These are phyloP conservation scores for Spodoptera frugiperda DNA, from an alignment of 1,140 invertebrate species.

Conservation along the genomic window DNA sequence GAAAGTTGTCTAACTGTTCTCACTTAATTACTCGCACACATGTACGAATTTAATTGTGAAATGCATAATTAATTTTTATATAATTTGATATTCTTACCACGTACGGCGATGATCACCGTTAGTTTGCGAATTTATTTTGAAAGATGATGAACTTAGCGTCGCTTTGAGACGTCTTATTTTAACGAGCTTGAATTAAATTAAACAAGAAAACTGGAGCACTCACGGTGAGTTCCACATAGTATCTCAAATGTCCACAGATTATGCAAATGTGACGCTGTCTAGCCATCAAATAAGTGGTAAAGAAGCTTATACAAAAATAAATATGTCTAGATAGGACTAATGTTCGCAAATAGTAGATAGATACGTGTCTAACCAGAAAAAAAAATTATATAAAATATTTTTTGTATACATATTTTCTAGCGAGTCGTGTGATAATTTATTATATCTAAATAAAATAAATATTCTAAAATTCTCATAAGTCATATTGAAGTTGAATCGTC, in stretches of 20 bases:
- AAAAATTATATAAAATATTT: too few species aligned
- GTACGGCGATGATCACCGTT: conserved; percentile 33
- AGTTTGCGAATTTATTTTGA: conserved; percentile 19
- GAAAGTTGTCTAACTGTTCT: conserved; percentile 23
- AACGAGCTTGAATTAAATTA: conserved; percentile 42
- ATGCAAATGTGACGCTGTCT: too few species aligned
- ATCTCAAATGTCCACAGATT: too few species aligned
- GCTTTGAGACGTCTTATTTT: conserved; percentile 11
- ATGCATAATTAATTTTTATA: conserved; percentile 37
- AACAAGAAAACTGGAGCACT: conserved; percentile 53
- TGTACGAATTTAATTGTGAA: conserved; percentile 34
- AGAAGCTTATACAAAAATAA: too few species aligned
- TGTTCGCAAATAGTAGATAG: not conserved
- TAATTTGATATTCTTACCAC: conserved; percentile 27
- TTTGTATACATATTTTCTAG: too few species aligned
- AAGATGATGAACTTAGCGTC: not conserved
- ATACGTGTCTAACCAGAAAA: too few species aligned
- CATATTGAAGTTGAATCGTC: not conserved
- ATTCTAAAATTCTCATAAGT: not conserved
- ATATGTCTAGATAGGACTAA: not conserved
- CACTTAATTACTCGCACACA: conserved; percentile 34
- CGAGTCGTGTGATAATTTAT: too few species aligned
- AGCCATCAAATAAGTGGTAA: not conserved
- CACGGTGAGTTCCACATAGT: conserved; percentile 29
- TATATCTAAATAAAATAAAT: too few species aligned